phyloP scores from a whole-genome alignment of 2,888 invertebrate species.

The Melieria picta region DNA sequence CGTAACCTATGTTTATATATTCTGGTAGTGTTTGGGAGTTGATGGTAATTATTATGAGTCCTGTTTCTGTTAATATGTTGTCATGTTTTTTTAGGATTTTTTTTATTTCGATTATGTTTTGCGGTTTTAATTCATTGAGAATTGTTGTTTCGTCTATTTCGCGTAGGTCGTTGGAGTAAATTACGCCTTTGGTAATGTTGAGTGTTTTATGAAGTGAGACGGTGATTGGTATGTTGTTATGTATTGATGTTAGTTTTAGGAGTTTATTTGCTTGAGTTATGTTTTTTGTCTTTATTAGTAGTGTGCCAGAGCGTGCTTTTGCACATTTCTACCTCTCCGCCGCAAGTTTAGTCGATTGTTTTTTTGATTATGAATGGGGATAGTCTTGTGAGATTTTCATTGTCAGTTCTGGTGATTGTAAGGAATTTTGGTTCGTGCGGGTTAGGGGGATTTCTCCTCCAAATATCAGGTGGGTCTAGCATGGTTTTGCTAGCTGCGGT shows the following conservation, averaged over 20 bases:
- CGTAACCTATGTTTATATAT: not conserved
- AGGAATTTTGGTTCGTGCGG: not conserved
- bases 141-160: not conserved
- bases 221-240: not conserved
- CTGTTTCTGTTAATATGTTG: not conserved
- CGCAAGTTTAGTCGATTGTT: not conserved
- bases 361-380: not conserved
- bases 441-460: not conserved
- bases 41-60: not conserved
- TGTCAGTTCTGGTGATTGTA: not conserved
- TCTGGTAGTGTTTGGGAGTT: not conserved
- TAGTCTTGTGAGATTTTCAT: not conserved
- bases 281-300: not conserved
- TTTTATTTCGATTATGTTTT: not conserved
- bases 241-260: not conserved
- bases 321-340: not conserved
- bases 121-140: slow-evolving; percentile 2
- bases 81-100: not conserved
- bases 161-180: not conserved
- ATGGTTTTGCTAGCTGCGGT: not conserved
- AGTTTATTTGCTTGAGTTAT: not conserved
- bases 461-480: not conserved
- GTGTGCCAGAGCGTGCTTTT: not conserved
- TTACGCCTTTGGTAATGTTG: not conserved
- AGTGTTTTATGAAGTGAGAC: not conserved